Percentiles rank a stretch among this genome's conserved stretches.
Evolutionary conservation across 2,888 invertebrate genomes (phyloP).

Genomic region (Listrodromus nycthemerus): DNA sequence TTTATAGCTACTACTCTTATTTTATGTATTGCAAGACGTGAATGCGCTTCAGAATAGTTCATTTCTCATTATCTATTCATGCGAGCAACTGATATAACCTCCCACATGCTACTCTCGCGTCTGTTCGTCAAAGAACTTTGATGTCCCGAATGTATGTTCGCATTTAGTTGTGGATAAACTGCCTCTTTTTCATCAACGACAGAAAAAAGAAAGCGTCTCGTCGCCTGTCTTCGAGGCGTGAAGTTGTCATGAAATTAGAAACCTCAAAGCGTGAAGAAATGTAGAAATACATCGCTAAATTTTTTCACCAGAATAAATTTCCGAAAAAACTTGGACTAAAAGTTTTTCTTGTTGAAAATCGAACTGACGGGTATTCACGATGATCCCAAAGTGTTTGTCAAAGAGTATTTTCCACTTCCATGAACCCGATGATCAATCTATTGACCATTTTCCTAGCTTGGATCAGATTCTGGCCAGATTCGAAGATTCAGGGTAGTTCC

Average conservation of each 20-base stretch:
- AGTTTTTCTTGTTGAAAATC: not conserved
- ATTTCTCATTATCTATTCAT: slow-evolving; percentile 2
- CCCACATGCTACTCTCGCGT: not conserved
- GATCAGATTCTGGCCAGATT: no score
- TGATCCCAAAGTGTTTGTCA: not conserved
- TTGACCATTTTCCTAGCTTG: no score
- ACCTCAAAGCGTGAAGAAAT: not conserved
- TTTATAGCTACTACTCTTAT: slow-evolving; percentile 65
- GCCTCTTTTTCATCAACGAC: not conserved
- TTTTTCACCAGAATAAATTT: not conserved
- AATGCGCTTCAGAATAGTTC: not conserved
- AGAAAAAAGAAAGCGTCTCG: not conserved
- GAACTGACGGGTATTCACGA: not conserved
- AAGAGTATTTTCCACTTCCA: not conserved
- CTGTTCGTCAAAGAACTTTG: not conserved
- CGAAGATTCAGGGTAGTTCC: not conserved
- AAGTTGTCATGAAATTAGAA: not conserved
- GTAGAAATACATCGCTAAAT: not conserved
- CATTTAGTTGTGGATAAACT: not conserved
- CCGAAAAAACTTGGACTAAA: no score
- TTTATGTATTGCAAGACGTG: not conserved
- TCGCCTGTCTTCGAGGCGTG: not conserved
- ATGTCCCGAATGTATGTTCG: not conserved
- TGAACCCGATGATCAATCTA: no score
- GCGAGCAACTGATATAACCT: not conserved